Base-by-base conservation (phyloP, 2,888 invertebrate genomes). In the Labia minor region DNA sequence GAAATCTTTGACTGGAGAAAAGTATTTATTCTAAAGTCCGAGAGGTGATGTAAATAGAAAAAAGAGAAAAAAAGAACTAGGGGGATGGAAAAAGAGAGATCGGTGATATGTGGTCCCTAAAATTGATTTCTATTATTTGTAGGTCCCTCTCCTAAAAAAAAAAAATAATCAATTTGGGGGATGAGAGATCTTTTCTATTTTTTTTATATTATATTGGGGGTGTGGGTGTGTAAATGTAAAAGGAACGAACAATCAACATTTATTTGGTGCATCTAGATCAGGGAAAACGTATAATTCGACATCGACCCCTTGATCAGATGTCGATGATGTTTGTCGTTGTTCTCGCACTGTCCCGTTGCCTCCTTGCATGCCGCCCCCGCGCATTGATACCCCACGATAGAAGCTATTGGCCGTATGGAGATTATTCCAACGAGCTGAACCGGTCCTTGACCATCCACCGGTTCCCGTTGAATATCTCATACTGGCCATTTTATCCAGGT, bases 401-500 rank as follows among this genome's bases (percentile, higher is more conserved):
- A 75, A 74, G 8, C 61, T 64, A 63, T 68, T 66, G 18, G 62
- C 19, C 1, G 62, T 26, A 0, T 16, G n/a, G 8, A 37, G 63
- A 63, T 66, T 61, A 37, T 63, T 66, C 4, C 63, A 63, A 16
- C 66, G 66, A 1, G 63, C 37, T 8, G 75, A 73, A 4, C 73
- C 68, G 1, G 72, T 68, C 1, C 71, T 69, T n/a, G 73, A 71
- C 63, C 70, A 73, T 49, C 68, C 70, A 21, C 72, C 70, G 16
- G 71, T 72, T 19, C 71, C 70, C 18, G 74, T 21, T n/a, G 14
- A 67, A 61, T 20, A 61, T 21, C 19, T 37, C 20, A 21, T 65
- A 66, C 18, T 64, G 61, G 6, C 72, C 3, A 74, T 74, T 66
- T 74, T 75, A 62, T 76, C 75, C 64, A 72, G 69, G 19, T 76